phyloP scores from a whole-genome alignment of 2,888 invertebrate species.

The Hirtodrosophila histrioides region DNA sequence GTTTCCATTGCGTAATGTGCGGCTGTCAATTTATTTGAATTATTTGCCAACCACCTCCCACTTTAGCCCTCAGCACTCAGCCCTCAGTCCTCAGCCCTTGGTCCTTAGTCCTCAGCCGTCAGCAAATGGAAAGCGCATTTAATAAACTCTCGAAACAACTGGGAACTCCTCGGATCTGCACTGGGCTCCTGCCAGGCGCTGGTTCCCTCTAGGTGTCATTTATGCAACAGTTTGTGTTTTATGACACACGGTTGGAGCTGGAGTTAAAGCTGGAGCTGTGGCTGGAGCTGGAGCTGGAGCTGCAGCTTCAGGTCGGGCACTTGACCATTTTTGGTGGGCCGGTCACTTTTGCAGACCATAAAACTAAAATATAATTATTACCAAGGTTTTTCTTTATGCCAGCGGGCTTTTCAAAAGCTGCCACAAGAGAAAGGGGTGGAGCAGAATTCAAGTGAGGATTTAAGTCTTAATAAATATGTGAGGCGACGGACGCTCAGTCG shows the following conservation, averaged over 20 bases:
- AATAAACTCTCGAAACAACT: slow-evolving; percentile 58
- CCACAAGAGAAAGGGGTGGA: slow-evolving; percentile 7
- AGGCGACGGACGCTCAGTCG: slow-evolving; percentile 50
- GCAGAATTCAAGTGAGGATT: slow-evolving; percentile 44
- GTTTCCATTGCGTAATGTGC: slow-evolving; percentile 76
- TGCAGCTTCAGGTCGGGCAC: slow-evolving; percentile 23
- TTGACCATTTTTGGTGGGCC: slow-evolving; percentile 67
- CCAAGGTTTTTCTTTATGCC: slow-evolving; percentile 49
- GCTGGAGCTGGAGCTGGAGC: slow-evolving; percentile 13
- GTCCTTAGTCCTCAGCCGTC: slow-evolving; percentile 11
- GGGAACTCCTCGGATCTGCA: slow-evolving; percentile 19
- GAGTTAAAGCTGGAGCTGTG: slow-evolving; percentile 7
- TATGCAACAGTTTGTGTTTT: slow-evolving; percentile 78
- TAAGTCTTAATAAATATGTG: slow-evolving; percentile 72
- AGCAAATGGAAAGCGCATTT: slow-evolving; percentile 65
- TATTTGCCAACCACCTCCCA: slow-evolving; percentile 59
- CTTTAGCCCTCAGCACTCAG: not conserved
- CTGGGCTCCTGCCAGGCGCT: slow-evolving; percentile 4
- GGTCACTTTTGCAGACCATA: slow-evolving; percentile 75
- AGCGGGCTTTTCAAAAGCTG: slow-evolving; percentile 30
- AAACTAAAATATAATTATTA: slow-evolving; percentile 75
- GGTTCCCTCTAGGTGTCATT: slow-evolving; percentile 73
- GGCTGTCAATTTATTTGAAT: slow-evolving; percentile 79
- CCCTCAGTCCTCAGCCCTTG: not conserved
- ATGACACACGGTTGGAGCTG: slow-evolving; percentile 48